Base-by-base conservation (phyloP, 1,140 invertebrate genomes). In the Drosophila lowei region DNA sequence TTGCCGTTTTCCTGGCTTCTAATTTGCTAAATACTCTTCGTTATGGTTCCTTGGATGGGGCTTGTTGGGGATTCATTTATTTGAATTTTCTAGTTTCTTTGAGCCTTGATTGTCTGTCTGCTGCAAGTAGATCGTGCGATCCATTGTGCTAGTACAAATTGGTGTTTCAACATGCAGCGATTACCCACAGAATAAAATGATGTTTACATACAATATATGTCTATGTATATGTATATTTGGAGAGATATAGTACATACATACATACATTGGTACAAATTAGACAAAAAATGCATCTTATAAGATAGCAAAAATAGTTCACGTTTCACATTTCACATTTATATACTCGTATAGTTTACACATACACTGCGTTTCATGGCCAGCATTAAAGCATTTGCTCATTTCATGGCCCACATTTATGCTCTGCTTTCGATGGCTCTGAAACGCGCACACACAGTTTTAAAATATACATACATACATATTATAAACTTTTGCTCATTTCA, bases 81-180 rank as follows among this genome's bases (percentile, higher is more conserved):
- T 59, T 53, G 54, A 60, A 43, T 50, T 55, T 52, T 49, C 49
- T 52, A 75, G 59, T 76, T 64, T 52, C 48, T 85, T 85, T 81
- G 71, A 88, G 66, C 71, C 83, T 74, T 86, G 83, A 86, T 86
- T 86, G 83, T 86, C 83, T 88, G 83, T 83, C 78, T 81, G 78
- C 83, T 86, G 81, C 81, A 75, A 81, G 61, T 76, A 77, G 52
- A 68, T 68, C 64, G 75, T 13, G 23, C 23, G 23, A 25, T 25
- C 23, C 23, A 25, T 25, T 5, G 5, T 25, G 23, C 23, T 25
- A 13, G 5, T 38, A 38, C 34, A 38, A 38, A 38, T 57, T 67
- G 50, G 47, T 77, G 44, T n/a, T 54, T 49, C 50, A 55, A 61
- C 46, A 58, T 57, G 66, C 66, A 70, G 66, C 55, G 47, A 70